Evolutionary conservation across 2,113 vertebrate genomes (phyloP), one percentile per base, ranked within the genome.

Genomic region (Callithrix jacchus): DNA sequence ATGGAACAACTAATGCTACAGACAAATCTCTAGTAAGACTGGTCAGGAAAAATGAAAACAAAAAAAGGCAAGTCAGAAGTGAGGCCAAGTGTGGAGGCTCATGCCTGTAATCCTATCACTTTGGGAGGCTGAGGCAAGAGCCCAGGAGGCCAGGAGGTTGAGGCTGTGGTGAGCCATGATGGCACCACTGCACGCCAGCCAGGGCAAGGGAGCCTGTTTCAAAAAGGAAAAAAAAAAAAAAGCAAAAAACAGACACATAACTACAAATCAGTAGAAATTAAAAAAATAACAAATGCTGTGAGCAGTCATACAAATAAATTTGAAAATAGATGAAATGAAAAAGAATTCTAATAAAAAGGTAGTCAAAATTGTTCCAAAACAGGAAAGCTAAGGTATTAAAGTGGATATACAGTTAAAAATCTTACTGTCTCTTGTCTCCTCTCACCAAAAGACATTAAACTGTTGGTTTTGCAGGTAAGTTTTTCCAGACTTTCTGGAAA

Each of bases 281-380:
- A 40, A 66, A 66, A 64, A 93, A 47, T 42, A 77, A 79, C 70
- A 83, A 88, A 58, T 70, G 54, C 17, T 83, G 2, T 42, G 20
- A 85, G 64, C 37, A 89, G 64, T 66, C 54, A 74, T 10, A 85
- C 13, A 14, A 45, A 10, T 70, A 80, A 37, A 61, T 92, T 87
- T 92, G 52, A 94, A 95, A 84, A 30, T 49, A 82, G 45, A 73
- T 76, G 21, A 87, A 83, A 49, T 37, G n/a, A 89, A 77, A 92
- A 86, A 71, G 11, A 27, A 14, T 52, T 64, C 40, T 84, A 35
- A 79, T 79, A 56, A 58, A 58, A 74, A 77, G 47, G 35, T 77
- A 64, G 54, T 83, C 21, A 52, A 52, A 77, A 37, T 88, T 88
- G 11, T 70, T 49, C 77, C 12, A 49, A 49, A 66, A 56, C 58